Evolutionary conservation across 2,888 invertebrate species (phyloP).

Genomic region (Acrocyrtus sp.): DNA sequence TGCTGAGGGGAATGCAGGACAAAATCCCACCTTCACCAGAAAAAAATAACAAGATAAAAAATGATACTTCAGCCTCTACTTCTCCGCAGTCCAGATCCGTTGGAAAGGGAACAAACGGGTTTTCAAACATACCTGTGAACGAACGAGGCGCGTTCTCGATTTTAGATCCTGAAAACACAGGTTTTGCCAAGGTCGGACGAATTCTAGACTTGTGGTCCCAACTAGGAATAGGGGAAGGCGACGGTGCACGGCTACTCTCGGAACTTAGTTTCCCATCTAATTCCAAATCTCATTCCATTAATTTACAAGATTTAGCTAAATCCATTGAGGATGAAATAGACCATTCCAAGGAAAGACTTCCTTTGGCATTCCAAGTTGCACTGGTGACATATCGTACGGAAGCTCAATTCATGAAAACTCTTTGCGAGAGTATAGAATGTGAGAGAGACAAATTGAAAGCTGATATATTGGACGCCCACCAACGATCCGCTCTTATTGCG

Average conservation of each 20-base stretch:
- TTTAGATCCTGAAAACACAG: constrained; percentile 54
- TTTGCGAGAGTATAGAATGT: constrained; percentile 74
- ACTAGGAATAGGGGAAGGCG: constrained; percentile 45
- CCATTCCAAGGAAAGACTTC: constrained; percentile 66
- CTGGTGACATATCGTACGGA: constrained; percentile 76
- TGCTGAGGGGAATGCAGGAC: constrained; percentile 64
- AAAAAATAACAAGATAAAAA: constrained; percentile 33
- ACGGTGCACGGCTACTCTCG: constrained; percentile 35
- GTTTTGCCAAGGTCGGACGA: constrained; percentile 54
- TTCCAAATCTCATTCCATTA: constrained; percentile 50
- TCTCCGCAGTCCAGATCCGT: constrained; percentile 10
- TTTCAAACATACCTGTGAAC: constrained; percentile 40
- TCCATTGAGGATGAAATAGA: constrained; percentile 61
- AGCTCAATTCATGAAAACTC: constrained; percentile 69
- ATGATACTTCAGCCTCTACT: constrained; percentile 12
- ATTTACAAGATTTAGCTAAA: constrained; percentile 58
- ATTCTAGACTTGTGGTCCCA: constrained; percentile 56
- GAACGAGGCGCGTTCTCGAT: constrained; percentile 56
- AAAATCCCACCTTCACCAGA: constrained; percentile 54
- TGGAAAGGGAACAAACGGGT: constrained; percentile 36
- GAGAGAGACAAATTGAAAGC: constrained; percentile 84
- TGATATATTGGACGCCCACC: constrained; percentile 84
- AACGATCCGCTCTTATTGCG: constrained; percentile 81
- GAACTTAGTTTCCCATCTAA: constrained; percentile 53
- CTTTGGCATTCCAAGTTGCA: constrained; percentile 73